Conservation (phyloP, 30 jellyfish, hydroid and myxozoan genomes). For the Turritopsis rubra region DNA sequence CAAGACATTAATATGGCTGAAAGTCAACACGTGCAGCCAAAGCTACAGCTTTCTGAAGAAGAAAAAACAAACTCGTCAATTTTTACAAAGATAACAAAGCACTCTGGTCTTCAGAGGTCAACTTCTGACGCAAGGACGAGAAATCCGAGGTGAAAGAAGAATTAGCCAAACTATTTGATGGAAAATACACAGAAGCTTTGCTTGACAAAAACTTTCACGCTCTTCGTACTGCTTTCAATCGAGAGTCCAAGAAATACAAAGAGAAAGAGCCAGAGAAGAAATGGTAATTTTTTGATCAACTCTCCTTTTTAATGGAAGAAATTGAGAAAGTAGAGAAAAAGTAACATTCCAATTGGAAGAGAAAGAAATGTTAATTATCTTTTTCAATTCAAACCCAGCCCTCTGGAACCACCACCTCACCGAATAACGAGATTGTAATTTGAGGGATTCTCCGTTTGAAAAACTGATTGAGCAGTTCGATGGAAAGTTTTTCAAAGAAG, state of each 20-base stretch:
- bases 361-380: constrained; percentile 5
- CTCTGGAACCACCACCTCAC: constrained; percentile 27
- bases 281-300: background rate
- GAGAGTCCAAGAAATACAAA: constrained; percentile 15
- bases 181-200: constrained; percentile 14
- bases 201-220: constrained; percentile 25
- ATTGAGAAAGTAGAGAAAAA: constrained; percentile 11
- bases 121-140: constrained; percentile 9
- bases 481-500: constrained; percentile 17
- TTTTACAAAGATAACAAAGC: constrained; percentile 28
- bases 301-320: constrained; percentile 16
- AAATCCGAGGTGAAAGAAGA: constrained; percentile 22
- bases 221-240: constrained; percentile 18
- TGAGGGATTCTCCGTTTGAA: constrained; percentile 2
- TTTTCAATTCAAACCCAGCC: constrained; percentile 14
- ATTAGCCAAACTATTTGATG: constrained; percentile 6
- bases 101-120: constrained; percentile 37
- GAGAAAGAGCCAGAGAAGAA: constrained; percentile 19
- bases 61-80: constrained; percentile 26
- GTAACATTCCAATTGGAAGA: constrained; percentile 2
- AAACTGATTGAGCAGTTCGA: constrained; percentile 24
- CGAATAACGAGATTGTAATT: constrained; percentile 20
- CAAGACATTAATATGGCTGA: constrained; percentile 8
- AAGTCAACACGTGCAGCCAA: constrained; percentile 12
- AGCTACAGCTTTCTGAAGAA: constrained; percentile 23